Percentiles rank a stretch among this genome's conserved stretches.
These are phyloP conservation scores for Cyclopterus lumpus DNA, from an alignment of 2,797 vertebrate genomes.

Conservation along the genomic window DNA sequence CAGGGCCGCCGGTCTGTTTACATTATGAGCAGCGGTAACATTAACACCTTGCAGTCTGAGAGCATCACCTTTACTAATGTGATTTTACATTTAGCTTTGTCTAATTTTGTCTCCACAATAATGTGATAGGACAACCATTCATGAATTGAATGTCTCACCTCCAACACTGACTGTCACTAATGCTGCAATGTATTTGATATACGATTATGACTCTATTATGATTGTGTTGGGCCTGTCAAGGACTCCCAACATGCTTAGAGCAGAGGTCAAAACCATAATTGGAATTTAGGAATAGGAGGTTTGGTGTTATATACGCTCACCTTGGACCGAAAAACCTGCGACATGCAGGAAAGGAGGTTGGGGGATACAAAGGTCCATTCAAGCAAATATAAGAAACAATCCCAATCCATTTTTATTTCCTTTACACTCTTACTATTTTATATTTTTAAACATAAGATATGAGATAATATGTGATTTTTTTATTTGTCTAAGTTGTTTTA, in stretches of 20 bases:
- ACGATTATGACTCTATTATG: slow-evolving; percentile 67
- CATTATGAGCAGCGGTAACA: too few species aligned
- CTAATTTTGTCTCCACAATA: slow-evolving; percentile 32
- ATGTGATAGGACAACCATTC: slow-evolving; percentile 49
- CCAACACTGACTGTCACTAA: slow-evolving; percentile 51
- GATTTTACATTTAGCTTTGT: too few species aligned
- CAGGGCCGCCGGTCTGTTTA: too few species aligned
- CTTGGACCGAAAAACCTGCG: slow-evolving; percentile 42
- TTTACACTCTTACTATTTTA: not conserved
- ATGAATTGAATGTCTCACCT: slow-evolving; percentile 54
- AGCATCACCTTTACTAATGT: too few species aligned
- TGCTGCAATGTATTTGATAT: slow-evolving; percentile 66
- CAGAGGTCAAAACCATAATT: slow-evolving; percentile 67
- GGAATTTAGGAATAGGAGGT: slow-evolving; percentile 62
- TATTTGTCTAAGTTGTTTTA: not conserved
- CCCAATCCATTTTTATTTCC: not conserved
- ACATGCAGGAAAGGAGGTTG: not conserved
- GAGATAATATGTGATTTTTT: too few species aligned
- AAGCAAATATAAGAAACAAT: not conserved
- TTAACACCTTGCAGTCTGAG: too few species aligned
- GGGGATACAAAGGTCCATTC: not conserved
- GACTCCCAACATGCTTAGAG: slow-evolving; percentile 60
- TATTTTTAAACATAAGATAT: not conserved
- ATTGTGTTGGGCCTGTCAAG: slow-evolving; percentile 73
- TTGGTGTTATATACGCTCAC: slow-evolving; percentile 41